Base-by-base conservation (phyloP, 2,888 invertebrate genomes). In the Pheosia tremula region DNA sequence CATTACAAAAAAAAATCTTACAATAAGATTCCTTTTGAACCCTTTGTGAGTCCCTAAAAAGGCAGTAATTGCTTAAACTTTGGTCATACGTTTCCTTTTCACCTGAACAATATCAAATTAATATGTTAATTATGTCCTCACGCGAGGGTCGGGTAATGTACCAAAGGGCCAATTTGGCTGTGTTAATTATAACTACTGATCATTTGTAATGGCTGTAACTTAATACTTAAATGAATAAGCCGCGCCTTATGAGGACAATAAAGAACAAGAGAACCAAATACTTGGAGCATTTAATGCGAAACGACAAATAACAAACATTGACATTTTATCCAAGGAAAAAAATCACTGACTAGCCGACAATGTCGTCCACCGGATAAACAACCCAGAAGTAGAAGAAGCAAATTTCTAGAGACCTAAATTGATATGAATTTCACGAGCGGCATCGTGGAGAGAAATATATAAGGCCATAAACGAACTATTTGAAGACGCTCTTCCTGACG, bases 101-200 rank as follows among this genome's bases (percentile, higher is more conserved):
- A 50, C 47, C 13, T 47, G 9, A 47, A 62, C 13, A 0, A 41
- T 3, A 45, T 52, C 10, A 58, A 52, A 61, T 62, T 58, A 67
- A 66, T 63, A 61, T 50, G 57, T 54, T 45, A 62, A 59, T 58
- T 52, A 56, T 52, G 47, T 59, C 58, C 63, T 24, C 24, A 52
- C 66, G 72, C 67, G 63, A 67, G 59, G 58, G 38, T n/a, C 61
- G 72, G 72, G 72, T 75, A 76, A 74, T 72, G n/a, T 43, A 47
- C 67, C 74, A 66, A 70, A 72, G 69, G 72, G 73, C 74, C 81
- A 83, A 84, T 86, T 85, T 82, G 74, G 72, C 67, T 4, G 1
- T 69, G 76, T 80, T 86, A 85, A 85, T 85, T 83, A 82, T 74
- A 61, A 67, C 72, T 71, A 71, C 70, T 75, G 78, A 72, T 78